Evolutionary conservation across 2,888 invertebrate species (phyloP).

Genomic region (Dicyrtomina minuta): DNA sequence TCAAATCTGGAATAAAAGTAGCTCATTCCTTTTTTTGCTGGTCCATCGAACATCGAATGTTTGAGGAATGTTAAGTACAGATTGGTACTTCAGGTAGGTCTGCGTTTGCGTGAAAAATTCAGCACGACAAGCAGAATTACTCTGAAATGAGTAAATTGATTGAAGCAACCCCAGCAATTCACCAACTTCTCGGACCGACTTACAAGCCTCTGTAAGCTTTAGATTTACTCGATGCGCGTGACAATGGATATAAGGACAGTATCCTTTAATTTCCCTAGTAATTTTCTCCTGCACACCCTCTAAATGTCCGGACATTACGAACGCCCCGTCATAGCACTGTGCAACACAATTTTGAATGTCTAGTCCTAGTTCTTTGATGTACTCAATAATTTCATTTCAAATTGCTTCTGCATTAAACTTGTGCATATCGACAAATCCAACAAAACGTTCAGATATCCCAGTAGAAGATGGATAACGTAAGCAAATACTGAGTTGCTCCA

Average conservation of each 20-base stretch:
- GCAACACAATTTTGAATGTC: not conserved
- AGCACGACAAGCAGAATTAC: not conserved
- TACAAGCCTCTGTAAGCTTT: not conserved
- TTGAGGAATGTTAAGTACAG: not conserved
- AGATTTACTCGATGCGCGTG: constrained; percentile 10
- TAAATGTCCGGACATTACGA: constrained; percentile 4
- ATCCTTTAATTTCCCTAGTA: not conserved
- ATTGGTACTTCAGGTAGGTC: too few species aligned
- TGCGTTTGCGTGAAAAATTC: not conserved
- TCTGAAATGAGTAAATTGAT: constrained; percentile 7
- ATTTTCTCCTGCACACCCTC: not conserved
- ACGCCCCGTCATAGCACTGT: constrained; percentile 9
- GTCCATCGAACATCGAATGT: constrained; percentile 1
- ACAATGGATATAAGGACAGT: constrained; percentile 4
- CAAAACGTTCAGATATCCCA: constrained; percentile 1
- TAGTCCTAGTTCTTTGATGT: not conserved
- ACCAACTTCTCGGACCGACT: not conserved
- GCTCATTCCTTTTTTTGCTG: constrained; percentile 1
- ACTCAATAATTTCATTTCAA: not conserved
- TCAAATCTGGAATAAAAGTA: constrained; percentile 3
- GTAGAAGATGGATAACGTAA: not conserved
- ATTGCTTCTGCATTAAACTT: constrained; percentile 1
- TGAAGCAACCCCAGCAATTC: not conserved
- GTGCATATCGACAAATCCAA: constrained; percentile 6
- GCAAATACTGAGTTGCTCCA: constrained; percentile 7